Evolutionary conservation across 1,140 invertebrate species (phyloP), one percentile per base, ranked within the genome.

Genomic region (Adoxophyes honmai): DNA sequence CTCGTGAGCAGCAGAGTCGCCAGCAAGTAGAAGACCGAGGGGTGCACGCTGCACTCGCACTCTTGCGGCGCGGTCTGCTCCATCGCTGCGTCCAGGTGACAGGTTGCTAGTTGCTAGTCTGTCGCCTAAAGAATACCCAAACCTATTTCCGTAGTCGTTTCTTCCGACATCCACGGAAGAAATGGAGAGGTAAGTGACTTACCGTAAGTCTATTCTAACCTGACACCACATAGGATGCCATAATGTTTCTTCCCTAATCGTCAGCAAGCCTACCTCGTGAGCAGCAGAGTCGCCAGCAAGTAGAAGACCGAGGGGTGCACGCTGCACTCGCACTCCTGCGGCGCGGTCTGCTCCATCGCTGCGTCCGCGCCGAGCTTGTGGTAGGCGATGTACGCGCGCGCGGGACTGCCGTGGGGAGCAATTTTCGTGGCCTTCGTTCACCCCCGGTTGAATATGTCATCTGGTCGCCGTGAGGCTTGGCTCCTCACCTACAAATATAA

Each of bases 251-350:
- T n/a, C n/a, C n/a, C n/a, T n/a, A n/a, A n/a, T n/a, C n/a, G n/a
- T n/a, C n/a, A n/a, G n/a, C n/a, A n/a, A 10, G 35, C 35, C 61
- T 63, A 89, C 88, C 87, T 90, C 39, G 87, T 90, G 37, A 90
- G 78, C 33, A 90, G 70, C 18, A 90, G 66, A 5, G 88, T 90
- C 34, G 86, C 88, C 62, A 90, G 70, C 8, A 90, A 70, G 48
- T 89, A 90, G 67, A 89, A 86, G 34, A 85, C 72, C 34, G 87
- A 89, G 7, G 87, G 88, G 55, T 90, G 88, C 37, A 89, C 83
- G 51, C 83, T 80, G 62, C 88, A 90, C 56, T 90, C 88, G 71
- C 85, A 89, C 16, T 88, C 86, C 34, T 78, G 74, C 56, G 84
- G 77, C 60, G 81, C 66, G 11, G 84, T 89, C 70, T 88, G 86